Conservation (phyloP, 2,888 invertebrate species). For the Lepidocyrtoides sp. region DNA sequence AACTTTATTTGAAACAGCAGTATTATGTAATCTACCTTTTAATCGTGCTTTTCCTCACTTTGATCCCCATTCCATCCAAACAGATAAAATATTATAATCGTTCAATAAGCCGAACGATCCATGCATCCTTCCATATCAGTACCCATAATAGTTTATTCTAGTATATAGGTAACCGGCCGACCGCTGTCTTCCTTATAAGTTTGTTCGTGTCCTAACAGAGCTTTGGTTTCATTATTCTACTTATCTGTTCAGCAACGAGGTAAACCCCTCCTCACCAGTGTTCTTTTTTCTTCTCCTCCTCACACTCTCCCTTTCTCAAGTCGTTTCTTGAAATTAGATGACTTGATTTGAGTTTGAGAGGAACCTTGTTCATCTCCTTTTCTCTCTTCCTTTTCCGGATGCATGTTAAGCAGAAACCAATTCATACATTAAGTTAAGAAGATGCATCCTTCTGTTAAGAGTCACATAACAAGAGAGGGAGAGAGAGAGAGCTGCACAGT, state of each 20-base stretch:
- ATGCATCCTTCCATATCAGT: constrained; percentile 24
- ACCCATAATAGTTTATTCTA: neutral
- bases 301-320: constrained; percentile 24
- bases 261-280: constrained; percentile 23
- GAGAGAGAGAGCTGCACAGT: neutral
- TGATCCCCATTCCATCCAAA: constrained; percentile 70
- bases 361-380: constrained; percentile 76
- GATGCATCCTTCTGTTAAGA: constrained; percentile 76
- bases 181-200: neutral
- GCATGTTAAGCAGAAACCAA: constrained; percentile 76
- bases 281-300: neutral
- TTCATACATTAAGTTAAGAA: constrained; percentile 70
- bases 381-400: constrained; percentile 72
- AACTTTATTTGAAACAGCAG: constrained; percentile 25
- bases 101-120: constrained; percentile 60
- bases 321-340: constrained; percentile 77
- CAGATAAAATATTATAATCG: constrained; percentile 74
- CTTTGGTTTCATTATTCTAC: constrained; percentile 29
- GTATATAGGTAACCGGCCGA: neutral
- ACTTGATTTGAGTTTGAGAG: constrained; percentile 77
- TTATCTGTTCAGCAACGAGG: constrained; percentile 56
- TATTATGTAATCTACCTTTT: constrained; percentile 65
- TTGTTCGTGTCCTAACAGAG: neutral
- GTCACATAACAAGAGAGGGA: constrained; percentile 37
- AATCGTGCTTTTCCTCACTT: constrained; percentile 76